Base-by-base conservation (phyloP, 2,888 invertebrate genomes). In the Acrobasis suavella region DNA sequence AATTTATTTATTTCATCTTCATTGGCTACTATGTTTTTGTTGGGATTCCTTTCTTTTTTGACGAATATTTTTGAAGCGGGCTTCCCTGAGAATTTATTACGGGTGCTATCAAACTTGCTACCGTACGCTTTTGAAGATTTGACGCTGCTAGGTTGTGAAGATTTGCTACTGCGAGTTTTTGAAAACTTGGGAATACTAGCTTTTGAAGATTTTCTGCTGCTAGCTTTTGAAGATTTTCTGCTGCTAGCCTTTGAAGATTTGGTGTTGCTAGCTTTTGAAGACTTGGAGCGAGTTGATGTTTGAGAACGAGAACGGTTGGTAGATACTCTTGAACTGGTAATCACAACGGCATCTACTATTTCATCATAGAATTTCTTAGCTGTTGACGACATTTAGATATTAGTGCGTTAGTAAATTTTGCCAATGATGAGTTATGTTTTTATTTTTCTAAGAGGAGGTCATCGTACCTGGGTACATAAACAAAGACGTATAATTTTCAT, bases 321-420 rank as follows among this genome's bases (percentile, higher is more conserved):
- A 17, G 60, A 12, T 50, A 64, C 67, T 14, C 72, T 67, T 37
- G 63, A 65, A 15, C 74, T 69, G 9, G 72, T 65, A 58, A 74
- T 76, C 17, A 78, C 46, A 62, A 71, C 68, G 50, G 82, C 77
- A 52, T 84, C 79, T 61, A 85, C 84, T 52, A 86, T 80, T 65
- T 85, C 83, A 65, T 80, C 69, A 63, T 83, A 85, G 61, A 88
- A 77, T 71, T 76, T 79, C 72, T 80, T 78, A 62, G 84, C 83
- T 74, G 84, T 69, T 50, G 72, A 73, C 68, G 86, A 81, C 85
- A 86, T 87, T 77, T 67, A 69, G 68, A 63, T 22, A 42, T 22
- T 9, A 16, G 17, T 42, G 56, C 42, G 42, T 42, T 46, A 46
- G 6, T 46, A n/a, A 14, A 46, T 54, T 9, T 51, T 42, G 39